Evolutionary conservation across 1,140 invertebrate species (phyloP), one percentile per base, ranked within the genome.

Genomic region (Polypedilum pembai): DNA sequence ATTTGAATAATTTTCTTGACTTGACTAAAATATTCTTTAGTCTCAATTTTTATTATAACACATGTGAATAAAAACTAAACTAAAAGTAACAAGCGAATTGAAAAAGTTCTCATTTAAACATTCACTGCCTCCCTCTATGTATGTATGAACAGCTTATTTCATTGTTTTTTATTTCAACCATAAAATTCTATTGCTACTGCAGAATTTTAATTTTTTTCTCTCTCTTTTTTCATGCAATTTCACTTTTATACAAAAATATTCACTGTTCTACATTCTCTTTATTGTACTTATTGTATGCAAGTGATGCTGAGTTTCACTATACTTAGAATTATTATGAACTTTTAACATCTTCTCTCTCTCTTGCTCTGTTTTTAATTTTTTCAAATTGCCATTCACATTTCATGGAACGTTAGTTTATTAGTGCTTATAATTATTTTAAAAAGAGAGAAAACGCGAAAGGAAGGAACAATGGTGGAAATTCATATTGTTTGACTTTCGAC

Each of bases 301-400:
- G 17, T 10, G 1, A 15, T 56, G 4, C n/a, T 56, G 12, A n/a
- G 45, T 12, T 56, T 15, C n/a, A 12, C 12, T n/a, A 3, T 12
- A 21, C 20, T 69, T 0, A 5, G 20, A 69, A 69, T 33, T 33
- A 69, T 69, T 20, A 69, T 69, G 65, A 69, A 69, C 65, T 69
- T 69, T 69, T 18, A 69, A 69, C 65, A 69, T 69, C 65, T 69
- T 69, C n/a, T n/a, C 45, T 15, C 41, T 45, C 41, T 45, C 15
- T 45, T 45, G 12, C 45, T 56, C 45, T n/a, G 8, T 56, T 56
- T 56, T 56, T 56, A 56, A 56, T 56, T 56, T 56, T n/a, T 56
- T 56, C 12, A 45, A 56, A 56, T 56, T 56, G 10, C 45, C 12
- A 56, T 56, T 56, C 12, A 56, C 45, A 56, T 56, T 56, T 56